Base-by-base conservation (phyloP, 2,888 invertebrate genomes). In the Papilio protenor region DNA sequence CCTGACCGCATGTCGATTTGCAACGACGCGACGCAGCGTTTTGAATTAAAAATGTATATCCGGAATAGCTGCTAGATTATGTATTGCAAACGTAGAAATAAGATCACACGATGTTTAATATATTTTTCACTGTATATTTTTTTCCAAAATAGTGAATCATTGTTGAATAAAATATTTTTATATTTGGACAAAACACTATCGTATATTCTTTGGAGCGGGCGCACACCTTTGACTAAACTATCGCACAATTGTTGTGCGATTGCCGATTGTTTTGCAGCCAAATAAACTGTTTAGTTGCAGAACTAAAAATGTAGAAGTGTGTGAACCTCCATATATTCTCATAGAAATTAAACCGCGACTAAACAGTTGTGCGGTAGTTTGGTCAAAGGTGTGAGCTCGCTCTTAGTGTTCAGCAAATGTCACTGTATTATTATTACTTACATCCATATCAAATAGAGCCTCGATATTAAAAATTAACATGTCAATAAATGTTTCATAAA, bases 1-100 rank as follows among this genome's bases (percentile, higher is more conserved):
- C 71, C 40, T 61, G 72, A 78, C 78, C 78, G 75, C 78, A 78
- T 70, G 71, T 75, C 75, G 61, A 64, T 78, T 55, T 71, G 61
- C 52, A 27, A 75, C 66, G 73, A 59, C 74, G 70, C 66, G 69
- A 59, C 74, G 70, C 4, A 52, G 2, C 52, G 74, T 52, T 77
- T 78, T 64, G 72, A 72, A 75, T 47, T 78, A 75, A 75, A 64
- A 72, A 64, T 23, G 55, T 47, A 55, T 75, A 66, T 21, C 21
- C 45, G 16, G 4, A 45, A 27, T 61, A 21, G 23, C 23, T 12
- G 23, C 16, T 61, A 12, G 16, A 61, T 16, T 61, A 2, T 27
- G 10, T 27, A 16, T 61, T 61, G 14, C 6, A 27, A 2, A 61
- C 10, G 23, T 61, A 18, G 3, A 59, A 21, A 57, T 57, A 23